These are phyloP conservation scores for Garrulus glandarius DNA, from an alignment of 2,797 vertebrate genomes.

Conservation along the genomic window DNA sequence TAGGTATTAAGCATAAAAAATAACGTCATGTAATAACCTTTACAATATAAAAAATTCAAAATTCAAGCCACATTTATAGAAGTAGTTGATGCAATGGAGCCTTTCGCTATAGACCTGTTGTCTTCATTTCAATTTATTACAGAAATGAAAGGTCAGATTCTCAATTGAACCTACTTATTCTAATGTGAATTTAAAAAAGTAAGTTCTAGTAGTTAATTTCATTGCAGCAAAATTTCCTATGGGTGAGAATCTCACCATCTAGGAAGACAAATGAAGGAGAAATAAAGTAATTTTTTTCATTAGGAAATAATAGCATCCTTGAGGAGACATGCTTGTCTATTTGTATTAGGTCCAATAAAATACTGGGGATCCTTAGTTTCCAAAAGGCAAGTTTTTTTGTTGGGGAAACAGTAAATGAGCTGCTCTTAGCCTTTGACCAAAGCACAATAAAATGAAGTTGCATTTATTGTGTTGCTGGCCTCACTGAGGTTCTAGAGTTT, in stretches of 20 bases:
- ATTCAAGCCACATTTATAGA: neutral
- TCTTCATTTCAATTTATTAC: neutral
- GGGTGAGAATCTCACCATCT: neutral
- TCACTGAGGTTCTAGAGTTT: neutral
- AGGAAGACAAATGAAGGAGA: neutral
- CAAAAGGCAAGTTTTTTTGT: neutral
- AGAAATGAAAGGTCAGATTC: neutral
- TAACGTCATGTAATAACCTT: slow-evolving; percentile 9
- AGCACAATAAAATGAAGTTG: neutral
- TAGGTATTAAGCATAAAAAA: neutral
- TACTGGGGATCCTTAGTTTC: neutral
- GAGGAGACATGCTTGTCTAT: neutral
- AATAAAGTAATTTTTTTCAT: neutral
- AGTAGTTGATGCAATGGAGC: neutral
- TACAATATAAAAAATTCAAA: neutral
- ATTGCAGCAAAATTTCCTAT: neutral
- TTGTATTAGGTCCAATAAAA: neutral
- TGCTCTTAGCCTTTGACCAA: neutral
- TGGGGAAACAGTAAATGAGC: neutral
- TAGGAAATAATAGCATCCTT: neutral
- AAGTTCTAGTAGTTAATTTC: neutral
- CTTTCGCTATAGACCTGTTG: neutral
- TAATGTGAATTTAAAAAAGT: neutral
- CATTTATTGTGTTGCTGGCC: neutral
- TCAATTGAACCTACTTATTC: neutral